A percentile compares a stretch with the other conserved stretches of the same genome.
Conservation (phyloP, 1,140 invertebrate species). For the Drosophila chauvacae region DNA sequence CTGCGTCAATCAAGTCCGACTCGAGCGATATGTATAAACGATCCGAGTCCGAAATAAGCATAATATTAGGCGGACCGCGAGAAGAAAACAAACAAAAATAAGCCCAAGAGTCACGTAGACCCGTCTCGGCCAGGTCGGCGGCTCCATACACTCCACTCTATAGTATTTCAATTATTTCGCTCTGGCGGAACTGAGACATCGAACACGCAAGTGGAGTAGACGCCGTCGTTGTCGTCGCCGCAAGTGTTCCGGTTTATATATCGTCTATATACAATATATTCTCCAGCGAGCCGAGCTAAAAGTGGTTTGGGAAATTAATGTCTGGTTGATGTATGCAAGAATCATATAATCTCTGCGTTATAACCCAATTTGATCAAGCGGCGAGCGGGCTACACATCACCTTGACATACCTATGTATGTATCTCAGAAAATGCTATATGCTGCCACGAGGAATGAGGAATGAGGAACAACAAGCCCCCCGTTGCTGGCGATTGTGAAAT, state of each 20-base stretch:
- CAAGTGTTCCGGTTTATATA: slow-evolving; percentile 59
- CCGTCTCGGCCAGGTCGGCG: slow-evolving; percentile 20
- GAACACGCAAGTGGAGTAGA: slow-evolving; percentile 52
- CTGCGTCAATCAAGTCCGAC: slow-evolving; percentile 63
- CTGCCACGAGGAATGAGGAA: slow-evolving; percentile 44
- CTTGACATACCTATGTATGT: slow-evolving; percentile 67
- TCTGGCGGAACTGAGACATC: slow-evolving; percentile 50
- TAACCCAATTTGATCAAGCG: slow-evolving; percentile 56
- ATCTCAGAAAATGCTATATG: slow-evolving; percentile 34
- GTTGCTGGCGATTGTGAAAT: slow-evolving; percentile 35
- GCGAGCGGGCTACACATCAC: slow-evolving; percentile 47
- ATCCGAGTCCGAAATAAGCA: slow-evolving; percentile 41
- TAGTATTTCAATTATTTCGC: slow-evolving; percentile 51
- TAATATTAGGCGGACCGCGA: slow-evolving; percentile 35
- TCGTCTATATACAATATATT: slow-evolving; percentile 11
- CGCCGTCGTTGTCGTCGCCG: slow-evolving; percentile 7
- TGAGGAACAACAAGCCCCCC: slow-evolving; percentile 25
- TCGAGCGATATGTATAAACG: slow-evolving; percentile 45
- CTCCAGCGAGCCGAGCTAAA: slow-evolving; percentile 7
- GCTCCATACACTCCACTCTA: slow-evolving; percentile 26
- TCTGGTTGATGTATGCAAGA: slow-evolving; percentile 60
- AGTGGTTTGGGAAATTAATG: slow-evolving; percentile 45
- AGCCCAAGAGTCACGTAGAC: slow-evolving; percentile 45
- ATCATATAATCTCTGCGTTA: slow-evolving; percentile 61
- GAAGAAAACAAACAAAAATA: slow-evolving; percentile 23